A percentile compares a stretch with the other conserved stretches of the same genome.
Conservation (phyloP, 2,113 vertebrate genomes). For the Ophiodon elongatus region DNA sequence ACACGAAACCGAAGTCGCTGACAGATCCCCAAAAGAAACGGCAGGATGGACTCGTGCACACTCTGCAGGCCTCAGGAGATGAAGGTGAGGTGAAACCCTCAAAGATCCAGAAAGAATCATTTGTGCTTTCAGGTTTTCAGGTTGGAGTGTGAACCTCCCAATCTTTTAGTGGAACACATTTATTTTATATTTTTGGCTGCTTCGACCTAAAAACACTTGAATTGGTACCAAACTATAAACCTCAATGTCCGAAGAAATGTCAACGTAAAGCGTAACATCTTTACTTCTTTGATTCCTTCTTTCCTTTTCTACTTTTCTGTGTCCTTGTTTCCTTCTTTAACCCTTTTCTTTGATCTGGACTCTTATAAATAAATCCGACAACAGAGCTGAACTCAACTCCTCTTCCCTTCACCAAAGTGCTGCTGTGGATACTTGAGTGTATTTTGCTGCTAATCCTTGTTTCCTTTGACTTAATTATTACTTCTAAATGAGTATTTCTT, state of each 20-base stretch:
- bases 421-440: not conserved
- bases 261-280: too few relatives aligned
- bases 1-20: too few relatives aligned
- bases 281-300: not conserved
- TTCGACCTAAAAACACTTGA: not conserved
- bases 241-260: not conserved
- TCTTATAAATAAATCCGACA: not conserved
- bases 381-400: not conserved
- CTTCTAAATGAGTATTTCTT: not conserved
- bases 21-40: too few relatives aligned
- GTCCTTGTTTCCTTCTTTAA: not conserved
- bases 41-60: too few relatives aligned
- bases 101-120: not conserved
- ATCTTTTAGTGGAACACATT: not conserved
- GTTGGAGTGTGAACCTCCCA: not conserved
- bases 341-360: not conserved
- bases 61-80: too few relatives aligned
- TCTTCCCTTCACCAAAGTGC: not conserved
- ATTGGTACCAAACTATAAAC: not conserved
- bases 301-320: not conserved
- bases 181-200: not conserved
- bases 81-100: not conserved
- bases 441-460: not conserved
- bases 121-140: not conserved
- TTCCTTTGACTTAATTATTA: not conserved